phyloP scores from a whole-genome alignment of 35 echinoderm and acorn worm species.

The Acanthaster planci region DNA sequence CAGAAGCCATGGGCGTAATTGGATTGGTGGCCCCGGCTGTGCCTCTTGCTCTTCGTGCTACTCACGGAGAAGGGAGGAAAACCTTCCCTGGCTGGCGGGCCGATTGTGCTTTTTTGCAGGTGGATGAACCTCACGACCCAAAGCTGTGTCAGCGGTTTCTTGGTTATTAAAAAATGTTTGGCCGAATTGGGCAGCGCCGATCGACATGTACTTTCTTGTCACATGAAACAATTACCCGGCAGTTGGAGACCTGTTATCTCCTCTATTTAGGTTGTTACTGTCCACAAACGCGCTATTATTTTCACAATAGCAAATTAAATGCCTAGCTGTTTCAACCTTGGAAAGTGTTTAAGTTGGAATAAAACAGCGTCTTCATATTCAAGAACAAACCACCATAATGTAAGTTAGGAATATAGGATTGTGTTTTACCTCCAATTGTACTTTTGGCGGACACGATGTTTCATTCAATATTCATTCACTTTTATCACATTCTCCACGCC shows the following conservation, averaged over 20 bases:
- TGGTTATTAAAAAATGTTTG: slow-evolving; percentile 19
- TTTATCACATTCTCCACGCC: too few relatives aligned
- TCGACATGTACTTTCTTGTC: slow-evolving; percentile 15
- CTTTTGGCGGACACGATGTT: too few relatives aligned
- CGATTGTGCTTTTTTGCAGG: slow-evolving; percentile 10
- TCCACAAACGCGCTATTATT: neutral
- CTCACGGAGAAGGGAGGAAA: neutral
- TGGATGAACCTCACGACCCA: neutral
- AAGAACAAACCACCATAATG: too few relatives aligned
- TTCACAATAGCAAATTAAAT: too few relatives aligned
- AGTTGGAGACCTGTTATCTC: neutral
- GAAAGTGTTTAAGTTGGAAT: too few relatives aligned
- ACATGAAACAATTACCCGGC: neutral
- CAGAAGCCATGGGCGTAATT: slow-evolving; percentile 26
- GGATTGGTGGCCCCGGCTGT: slow-evolving; percentile 22
- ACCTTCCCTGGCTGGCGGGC: slow-evolving; percentile 17
- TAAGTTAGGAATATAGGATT: too few relatives aligned
- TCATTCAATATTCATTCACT: too few relatives aligned
- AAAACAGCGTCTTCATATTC: too few relatives aligned
- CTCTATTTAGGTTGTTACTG: neutral
- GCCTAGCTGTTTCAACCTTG: too few relatives aligned
- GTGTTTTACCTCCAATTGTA: neutral
- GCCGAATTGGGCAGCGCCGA: neutral
- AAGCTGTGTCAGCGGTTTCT: slow-evolving; percentile 16
- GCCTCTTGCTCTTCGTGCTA: slow-evolving; percentile 6